A percentile compares a stretch with the other conserved stretches of the same genome.
Evolutionary conservation across 2,113 vertebrate genomes (phyloP).

Genomic region (Onychostruthus taczanowskii): DNA sequence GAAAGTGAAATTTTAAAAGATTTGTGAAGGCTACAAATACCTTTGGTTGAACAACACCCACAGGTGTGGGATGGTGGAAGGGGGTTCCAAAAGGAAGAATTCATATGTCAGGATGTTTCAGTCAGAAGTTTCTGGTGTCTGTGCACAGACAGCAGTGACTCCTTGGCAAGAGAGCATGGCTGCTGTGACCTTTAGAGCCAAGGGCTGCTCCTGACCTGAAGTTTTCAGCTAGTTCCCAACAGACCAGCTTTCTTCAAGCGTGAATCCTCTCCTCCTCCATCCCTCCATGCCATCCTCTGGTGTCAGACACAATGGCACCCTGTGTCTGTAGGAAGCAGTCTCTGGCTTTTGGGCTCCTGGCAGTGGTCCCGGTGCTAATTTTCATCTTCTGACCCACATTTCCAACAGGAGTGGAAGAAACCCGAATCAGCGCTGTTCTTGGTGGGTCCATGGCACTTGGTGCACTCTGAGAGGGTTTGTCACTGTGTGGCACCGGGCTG

Average conservation of each 20-base stretch:
- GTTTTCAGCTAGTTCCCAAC: neutral
- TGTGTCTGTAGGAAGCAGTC: neutral
- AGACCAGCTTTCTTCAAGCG: neutral
- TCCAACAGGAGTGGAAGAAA: neutral
- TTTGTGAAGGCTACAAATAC: neutral
- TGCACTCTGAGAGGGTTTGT: neutral
- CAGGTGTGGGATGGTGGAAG: neutral
- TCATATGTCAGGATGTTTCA: neutral
- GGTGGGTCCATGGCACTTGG: neutral
- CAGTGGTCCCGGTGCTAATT: neutral
- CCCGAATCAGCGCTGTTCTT: neutral
- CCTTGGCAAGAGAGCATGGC: neutral
- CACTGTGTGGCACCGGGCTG: accelerated
- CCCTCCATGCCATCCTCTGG: neutral
- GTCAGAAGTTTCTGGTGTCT: neutral
- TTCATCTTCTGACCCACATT: neutral
- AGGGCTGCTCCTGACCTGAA: neutral
- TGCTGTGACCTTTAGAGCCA: neutral
- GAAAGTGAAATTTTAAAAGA: neutral
- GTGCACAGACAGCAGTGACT: neutral
- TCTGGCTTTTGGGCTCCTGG: neutral
- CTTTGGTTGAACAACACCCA: neutral
- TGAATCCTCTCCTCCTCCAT: neutral
- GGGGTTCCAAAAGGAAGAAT: neutral
- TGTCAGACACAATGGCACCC: accelerated